A percentile compares a stretch with the other conserved stretches of the same genome.
Evolutionary conservation across 2,113 vertebrate species (phyloP).

Genomic region (Pseudorhombus dupliciocellatus): DNA sequence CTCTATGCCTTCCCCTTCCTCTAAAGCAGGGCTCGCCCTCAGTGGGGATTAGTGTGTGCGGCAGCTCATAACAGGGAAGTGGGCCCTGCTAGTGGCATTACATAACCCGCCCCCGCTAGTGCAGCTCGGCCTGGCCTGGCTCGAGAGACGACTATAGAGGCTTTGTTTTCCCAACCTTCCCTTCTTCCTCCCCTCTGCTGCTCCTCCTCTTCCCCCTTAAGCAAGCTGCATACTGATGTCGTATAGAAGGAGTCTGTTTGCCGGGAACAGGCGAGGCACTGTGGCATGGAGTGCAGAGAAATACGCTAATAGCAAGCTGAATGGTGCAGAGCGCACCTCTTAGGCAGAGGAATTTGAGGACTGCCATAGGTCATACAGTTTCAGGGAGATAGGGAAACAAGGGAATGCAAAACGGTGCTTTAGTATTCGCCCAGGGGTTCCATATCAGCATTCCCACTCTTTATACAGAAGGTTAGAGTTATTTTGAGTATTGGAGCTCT

Average conservation of each 20-base stretch:
- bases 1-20: constrained; percentile 52
- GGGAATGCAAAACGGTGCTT: constrained; percentile 15
- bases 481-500: constrained; percentile 1
- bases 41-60: constrained; percentile 79
- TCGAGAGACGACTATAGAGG: constrained; percentile 83
- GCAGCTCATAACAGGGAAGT: constrained; percentile 76
- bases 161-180: constrained; percentile 81
- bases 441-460: constrained; percentile 4
- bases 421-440: constrained; percentile 17
- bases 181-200: constrained; percentile 67
- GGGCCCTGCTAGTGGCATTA: constrained; percentile 83
- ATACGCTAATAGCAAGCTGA: constrained; percentile 73
- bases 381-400: constrained; percentile 27
- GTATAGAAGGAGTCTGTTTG: constrained; percentile 81
- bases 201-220: constrained; percentile 66
- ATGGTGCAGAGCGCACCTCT: constrained; percentile 67
- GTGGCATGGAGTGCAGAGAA: constrained; percentile 70
- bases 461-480: constrained; percentile 44
- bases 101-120: constrained; percentile 81
- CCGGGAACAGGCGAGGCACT: constrained; percentile 77
- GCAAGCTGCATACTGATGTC: constrained; percentile 77
- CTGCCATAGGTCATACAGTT: constrained; percentile 55
- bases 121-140: constrained; percentile 73
- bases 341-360: constrained; percentile 67
- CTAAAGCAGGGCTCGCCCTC: constrained; percentile 71